A percentile compares a stretch with the other conserved stretches of the same genome.
Evolutionary conservation across 2,888 invertebrate species (phyloP).

Genomic region (Fissipunctia ypsillon): DNA sequence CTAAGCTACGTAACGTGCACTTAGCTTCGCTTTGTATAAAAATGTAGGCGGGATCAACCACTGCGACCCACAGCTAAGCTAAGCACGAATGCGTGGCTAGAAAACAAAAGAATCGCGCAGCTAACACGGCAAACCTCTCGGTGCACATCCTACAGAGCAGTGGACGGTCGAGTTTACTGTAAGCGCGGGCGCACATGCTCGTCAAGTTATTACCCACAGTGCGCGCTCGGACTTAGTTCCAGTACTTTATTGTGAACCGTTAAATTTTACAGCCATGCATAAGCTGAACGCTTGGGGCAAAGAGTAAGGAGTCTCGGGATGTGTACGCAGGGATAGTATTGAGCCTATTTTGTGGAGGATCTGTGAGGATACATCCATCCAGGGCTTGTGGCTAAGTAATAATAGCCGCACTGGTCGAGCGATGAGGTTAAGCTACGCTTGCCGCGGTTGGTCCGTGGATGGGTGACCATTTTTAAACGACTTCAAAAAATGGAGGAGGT

Average conservation of each 20-base stretch:
- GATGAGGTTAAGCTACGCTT: no score
- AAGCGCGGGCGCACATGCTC: constrained; percentile 68
- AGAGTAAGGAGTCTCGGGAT: constrained; percentile 31
- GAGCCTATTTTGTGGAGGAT: constrained; percentile 17
- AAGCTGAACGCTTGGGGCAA: constrained; percentile 75
- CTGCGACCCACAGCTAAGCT: not conserved
- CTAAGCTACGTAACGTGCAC: not conserved
- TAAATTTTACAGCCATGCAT: constrained; percentile 88
- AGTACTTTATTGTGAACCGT: constrained; percentile 87
- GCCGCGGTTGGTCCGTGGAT: no score
- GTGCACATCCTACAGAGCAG: not conserved
- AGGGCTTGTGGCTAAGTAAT: no score
- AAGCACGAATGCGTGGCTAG: not conserved
- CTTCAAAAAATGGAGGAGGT: no score
- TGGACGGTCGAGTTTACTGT: constrained; percentile 38
- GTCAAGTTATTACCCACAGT: constrained; percentile 75
- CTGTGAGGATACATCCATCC: constrained; percentile 2
- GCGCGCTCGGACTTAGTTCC: constrained; percentile 82
- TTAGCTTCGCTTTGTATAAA: not conserved
- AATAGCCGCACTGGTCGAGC: no score
- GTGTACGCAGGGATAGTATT: not conserved
- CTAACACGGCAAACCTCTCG: not conserved
- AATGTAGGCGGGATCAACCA: not conserved
- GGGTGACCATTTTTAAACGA: no score
- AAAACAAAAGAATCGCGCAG: not conserved